Evolutionary conservation across 2,888 invertebrate species (phyloP).

Genomic region (Diaperis boleti): DNA sequence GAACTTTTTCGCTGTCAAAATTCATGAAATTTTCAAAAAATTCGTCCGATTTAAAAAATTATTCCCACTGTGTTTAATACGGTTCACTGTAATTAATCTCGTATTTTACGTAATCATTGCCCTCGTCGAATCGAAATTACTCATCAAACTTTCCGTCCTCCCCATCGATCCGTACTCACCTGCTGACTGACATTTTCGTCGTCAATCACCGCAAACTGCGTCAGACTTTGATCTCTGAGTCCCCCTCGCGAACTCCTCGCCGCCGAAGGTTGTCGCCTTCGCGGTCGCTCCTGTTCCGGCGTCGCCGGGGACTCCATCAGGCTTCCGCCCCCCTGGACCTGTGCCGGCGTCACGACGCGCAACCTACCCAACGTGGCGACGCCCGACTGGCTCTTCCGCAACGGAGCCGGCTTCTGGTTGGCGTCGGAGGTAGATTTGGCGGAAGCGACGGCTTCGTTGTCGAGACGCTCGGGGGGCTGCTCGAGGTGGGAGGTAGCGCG

Average conservation of each 20-base stretch:
- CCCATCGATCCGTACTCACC: too few species aligned
- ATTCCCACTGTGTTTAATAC: too few species aligned
- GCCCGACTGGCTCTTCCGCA: constrained; percentile 67
- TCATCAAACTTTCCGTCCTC: too few species aligned
- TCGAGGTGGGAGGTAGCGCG: constrained; percentile 64
- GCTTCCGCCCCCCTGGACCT: constrained; percentile 52
- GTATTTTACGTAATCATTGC: too few species aligned
- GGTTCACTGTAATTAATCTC: too few species aligned
- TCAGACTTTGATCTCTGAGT: constrained; percentile 84
- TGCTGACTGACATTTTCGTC: constrained; percentile 95
- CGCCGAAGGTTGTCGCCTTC: constrained; percentile 65
- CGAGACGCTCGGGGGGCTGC: constrained; percentile 67
- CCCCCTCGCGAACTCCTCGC: constrained; percentile 66
- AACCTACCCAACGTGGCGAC: constrained; percentile 80
- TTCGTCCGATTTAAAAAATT: too few species aligned
- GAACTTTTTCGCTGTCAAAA: too few species aligned
- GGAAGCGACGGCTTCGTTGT: constrained; percentile 76
- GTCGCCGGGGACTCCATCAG: constrained; percentile 58
- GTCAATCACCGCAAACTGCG: constrained; percentile 92
- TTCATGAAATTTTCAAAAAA: too few species aligned
- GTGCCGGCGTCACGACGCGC: constrained; percentile 73
- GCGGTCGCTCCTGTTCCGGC: constrained; percentile 62
- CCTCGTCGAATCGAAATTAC: too few species aligned
- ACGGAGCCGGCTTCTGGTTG: constrained; percentile 61
- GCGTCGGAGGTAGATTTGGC: constrained; percentile 68